Conservation (phyloP, 2,888 invertebrate species). For the Xiphydria camelus region DNA sequence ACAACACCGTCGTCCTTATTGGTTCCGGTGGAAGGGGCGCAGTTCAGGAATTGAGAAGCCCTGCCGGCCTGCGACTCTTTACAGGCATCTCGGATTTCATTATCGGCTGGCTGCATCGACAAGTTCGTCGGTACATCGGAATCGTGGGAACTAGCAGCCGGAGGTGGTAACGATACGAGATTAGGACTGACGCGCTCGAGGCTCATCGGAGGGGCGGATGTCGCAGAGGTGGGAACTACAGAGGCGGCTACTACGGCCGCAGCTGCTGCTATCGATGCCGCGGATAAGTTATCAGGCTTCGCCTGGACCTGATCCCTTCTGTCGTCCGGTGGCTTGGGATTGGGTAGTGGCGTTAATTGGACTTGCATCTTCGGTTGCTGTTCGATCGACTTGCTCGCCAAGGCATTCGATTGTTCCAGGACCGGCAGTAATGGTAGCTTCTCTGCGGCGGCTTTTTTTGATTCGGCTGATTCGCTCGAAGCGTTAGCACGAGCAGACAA, state of each 20-base stretch:
- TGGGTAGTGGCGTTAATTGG: constrained; percentile 14
- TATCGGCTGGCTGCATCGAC: constrained; percentile 43
- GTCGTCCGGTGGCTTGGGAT: constrained; percentile 12
- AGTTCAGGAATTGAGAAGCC: constrained; percentile 32
- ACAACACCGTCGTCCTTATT: constrained; percentile 30
- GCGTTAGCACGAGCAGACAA: constrained; percentile 63
- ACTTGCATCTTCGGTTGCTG: constrained; percentile 19
- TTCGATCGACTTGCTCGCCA: constrained; percentile 10
- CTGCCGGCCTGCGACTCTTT: constrained; percentile 28
- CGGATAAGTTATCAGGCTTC: constrained; percentile 40
- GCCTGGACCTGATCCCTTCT: constrained; percentile 36
- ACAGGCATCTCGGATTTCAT: constrained; percentile 40
- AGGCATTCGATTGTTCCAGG: constrained; percentile 13
- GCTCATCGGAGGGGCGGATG: constrained; percentile 29
- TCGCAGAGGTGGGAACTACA: constrained; percentile 13
- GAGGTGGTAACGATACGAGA: not conserved
- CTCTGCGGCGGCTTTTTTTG: constrained; percentile 30
- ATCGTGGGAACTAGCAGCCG: constrained; percentile 30
- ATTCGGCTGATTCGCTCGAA: constrained; percentile 38
- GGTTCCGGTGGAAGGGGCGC: constrained; percentile 41
- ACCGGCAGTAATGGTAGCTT: constrained; percentile 21
- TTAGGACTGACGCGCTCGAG: not conserved
- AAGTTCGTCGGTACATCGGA: constrained; percentile 50
- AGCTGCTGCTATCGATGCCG: constrained; percentile 24
- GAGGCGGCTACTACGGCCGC: constrained; percentile 20